Conservation (phyloP, 1,140 invertebrate species). For the silkworm (Bombyx mori) region ASM3026992v2 NC_085112.1:2244001-2244500, state of each 20-base stretch:
- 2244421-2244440: too few species aligned
- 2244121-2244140: slow-evolving; percentile 55
- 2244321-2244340: too few species aligned
- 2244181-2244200: slow-evolving; percentile 48
- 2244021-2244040: slow-evolving; percentile 50
- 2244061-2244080: slow-evolving; percentile 27
- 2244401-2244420: too few species aligned
- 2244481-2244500: too few species aligned
- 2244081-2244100: slow-evolving; percentile 28
- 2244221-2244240: slow-evolving; percentile 5
- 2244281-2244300: too few species aligned
- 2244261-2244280: too few species aligned
- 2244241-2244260: not conserved
- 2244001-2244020: slow-evolving; percentile 21
- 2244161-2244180: slow-evolving; percentile 9
- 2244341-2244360: too few species aligned
- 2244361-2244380: too few species aligned
- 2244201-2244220: slow-evolving; percentile 45
- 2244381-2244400: too few species aligned
- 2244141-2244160: slow-evolving; percentile 27
- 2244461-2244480: too few species aligned
- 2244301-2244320: too few species aligned
- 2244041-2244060: slow-evolving; percentile 37
- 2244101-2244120: slow-evolving; percentile 47
- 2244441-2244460: too few species aligned